phyloP scores from a whole-genome alignment of 2,888 invertebrate species.

The Pterostichus niger region DNA sequence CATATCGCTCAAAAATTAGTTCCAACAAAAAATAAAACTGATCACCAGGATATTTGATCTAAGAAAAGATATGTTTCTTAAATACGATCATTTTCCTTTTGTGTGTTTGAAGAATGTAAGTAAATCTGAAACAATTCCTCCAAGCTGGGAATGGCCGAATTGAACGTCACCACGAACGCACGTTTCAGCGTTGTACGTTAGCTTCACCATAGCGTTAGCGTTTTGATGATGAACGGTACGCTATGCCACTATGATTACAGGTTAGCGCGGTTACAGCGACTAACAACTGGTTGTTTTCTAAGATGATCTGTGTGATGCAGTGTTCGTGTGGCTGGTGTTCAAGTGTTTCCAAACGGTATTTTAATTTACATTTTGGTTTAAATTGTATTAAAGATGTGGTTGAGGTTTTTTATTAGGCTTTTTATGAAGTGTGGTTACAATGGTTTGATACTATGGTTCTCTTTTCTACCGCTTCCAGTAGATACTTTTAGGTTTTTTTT shows the following conservation, averaged over 20 bases:
- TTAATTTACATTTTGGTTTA: slow-evolving; percentile 62
- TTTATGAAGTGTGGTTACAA: slow-evolving; percentile 52
- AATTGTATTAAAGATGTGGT: slow-evolving; percentile 59
- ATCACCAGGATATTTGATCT: too few relatives aligned
- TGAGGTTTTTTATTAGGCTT: slow-evolving; percentile 37
- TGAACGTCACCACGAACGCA: not conserved
- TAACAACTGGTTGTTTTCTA: slow-evolving; percentile 45
- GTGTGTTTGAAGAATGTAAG: too few relatives aligned
- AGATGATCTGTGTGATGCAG: slow-evolving; percentile 34
- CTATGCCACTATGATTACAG: slow-evolving; percentile 64
- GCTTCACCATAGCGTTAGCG: slow-evolving; percentile 15
- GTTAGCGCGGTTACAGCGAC: slow-evolving; percentile 44
- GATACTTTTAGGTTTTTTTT: not conserved
- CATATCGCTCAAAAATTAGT: too few relatives aligned
- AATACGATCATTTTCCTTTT: too few relatives aligned
- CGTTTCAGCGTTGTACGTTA: slow-evolving; percentile 25
- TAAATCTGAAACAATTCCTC: too few relatives aligned
- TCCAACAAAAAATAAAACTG: too few relatives aligned
- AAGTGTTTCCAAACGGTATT: slow-evolving; percentile 58
- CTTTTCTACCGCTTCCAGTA: slow-evolving; percentile 31
- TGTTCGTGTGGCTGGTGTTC: slow-evolving; percentile 39
- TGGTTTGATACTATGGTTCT: slow-evolving; percentile 7
- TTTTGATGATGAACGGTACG: slow-evolving; percentile 56
- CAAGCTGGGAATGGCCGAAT: not conserved
- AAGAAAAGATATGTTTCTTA: too few relatives aligned